These are phyloP conservation scores for Brachypalpus laphriformis DNA, from an alignment of 2,888 invertebrate genomes.

Conservation along the genomic window DNA sequence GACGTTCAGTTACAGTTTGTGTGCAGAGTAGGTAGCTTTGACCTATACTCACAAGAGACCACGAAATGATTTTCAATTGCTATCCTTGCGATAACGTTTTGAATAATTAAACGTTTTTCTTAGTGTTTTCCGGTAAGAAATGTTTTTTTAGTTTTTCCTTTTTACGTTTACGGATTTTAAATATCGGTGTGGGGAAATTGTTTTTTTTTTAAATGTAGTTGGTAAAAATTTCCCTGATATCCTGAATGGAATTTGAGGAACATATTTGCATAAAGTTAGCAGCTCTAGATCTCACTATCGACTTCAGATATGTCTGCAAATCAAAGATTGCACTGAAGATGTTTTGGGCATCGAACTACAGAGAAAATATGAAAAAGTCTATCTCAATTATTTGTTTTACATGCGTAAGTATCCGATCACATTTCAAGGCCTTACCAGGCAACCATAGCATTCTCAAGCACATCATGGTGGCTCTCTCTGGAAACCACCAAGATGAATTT, in stretches of 20 bases:
- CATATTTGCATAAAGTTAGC: background rate
- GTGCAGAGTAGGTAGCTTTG: background rate
- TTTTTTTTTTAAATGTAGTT: background rate
- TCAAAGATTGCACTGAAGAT: no score
- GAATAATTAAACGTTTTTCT: constrained; percentile 74
- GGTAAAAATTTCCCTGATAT: no score
- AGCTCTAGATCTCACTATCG: no score
- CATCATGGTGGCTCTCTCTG: no score
- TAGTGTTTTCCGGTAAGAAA: background rate
- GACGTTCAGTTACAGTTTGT: background rate
- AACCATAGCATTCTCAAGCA: no score
- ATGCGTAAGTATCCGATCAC: no score
- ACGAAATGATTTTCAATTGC: constrained; percentile 70
- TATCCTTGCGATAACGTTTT: constrained; percentile 76
- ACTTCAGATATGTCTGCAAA: no score
- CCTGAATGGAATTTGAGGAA: background rate
- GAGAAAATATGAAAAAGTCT: no score
- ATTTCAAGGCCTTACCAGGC: no score
- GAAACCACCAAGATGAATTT: no score
- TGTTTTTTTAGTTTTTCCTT: background rate
- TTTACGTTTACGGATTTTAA: background rate
- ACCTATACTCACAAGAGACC: background rate
- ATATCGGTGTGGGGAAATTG: background rate
- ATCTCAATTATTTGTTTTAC: no score
- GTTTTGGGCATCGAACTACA: no score